Evolutionary conservation across 1,140 invertebrate species (phyloP).

Genomic region (Brachionus angularis): DNA sequence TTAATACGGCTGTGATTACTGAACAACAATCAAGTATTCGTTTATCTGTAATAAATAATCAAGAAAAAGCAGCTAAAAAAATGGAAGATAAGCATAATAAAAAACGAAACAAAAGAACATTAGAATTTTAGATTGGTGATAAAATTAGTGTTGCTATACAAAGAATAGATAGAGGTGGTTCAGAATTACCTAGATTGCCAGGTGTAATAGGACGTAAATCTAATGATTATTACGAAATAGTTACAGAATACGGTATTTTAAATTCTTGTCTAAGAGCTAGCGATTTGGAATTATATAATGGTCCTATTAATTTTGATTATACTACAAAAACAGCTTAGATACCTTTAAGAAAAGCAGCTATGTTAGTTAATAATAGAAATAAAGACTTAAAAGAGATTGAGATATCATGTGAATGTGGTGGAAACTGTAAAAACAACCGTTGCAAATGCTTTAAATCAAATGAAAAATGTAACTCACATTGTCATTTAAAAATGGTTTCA

Average conservation of each 20-base stretch:
- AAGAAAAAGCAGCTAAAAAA: slow-evolving; percentile 4
- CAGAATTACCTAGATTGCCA: not conserved
- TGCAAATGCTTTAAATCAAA: no score
- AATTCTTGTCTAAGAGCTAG: slow-evolving; percentile 2
- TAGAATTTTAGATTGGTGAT: slow-evolving; percentile 8
- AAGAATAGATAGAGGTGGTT: slow-evolving; percentile 11
- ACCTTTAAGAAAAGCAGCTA: not conserved
- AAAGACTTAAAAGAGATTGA: no score
- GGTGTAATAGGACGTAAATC: not conserved
- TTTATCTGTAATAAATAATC: no score
- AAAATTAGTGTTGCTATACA: slow-evolving; percentile 2
- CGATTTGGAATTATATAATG: not conserved
- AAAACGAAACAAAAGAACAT: slow-evolving; percentile 7
- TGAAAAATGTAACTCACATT: no score
- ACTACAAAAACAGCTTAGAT: not conserved
- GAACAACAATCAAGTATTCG: no score
- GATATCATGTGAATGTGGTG: no score
- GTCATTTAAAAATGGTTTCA: no score
- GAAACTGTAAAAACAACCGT: no score
- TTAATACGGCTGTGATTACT: no score
- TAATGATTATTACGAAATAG: slow-evolving; percentile 14
- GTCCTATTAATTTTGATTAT: slow-evolving; percentile 7
- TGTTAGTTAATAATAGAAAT: slow-evolving; percentile 1
- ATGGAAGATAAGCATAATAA: not conserved
- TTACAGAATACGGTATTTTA: not conserved